phyloP scores from a whole-genome alignment of 2,888 invertebrate genomes.

The Drosophila setosimentum region DNA sequence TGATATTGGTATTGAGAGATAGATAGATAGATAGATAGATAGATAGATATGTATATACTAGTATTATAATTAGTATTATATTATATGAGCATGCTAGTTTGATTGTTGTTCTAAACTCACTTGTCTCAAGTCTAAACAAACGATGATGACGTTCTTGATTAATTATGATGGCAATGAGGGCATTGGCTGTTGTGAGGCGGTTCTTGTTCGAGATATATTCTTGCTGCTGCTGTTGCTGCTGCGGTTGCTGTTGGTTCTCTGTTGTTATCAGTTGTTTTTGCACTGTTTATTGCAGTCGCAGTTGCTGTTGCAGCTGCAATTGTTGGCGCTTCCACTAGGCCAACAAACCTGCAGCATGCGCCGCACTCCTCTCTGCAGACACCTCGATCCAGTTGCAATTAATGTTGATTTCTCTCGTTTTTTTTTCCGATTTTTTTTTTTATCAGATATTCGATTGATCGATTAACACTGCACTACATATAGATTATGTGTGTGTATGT shows the following conservation, averaged over 20 bases:
- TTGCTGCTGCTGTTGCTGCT: constrained; percentile 37
- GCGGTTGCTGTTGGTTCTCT: constrained; percentile 1
- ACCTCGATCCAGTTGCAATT: constrained; percentile 34
- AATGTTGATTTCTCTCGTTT: constrained; percentile 38
- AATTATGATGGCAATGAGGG: constrained; percentile 78
- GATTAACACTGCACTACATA: constrained; percentile 56
- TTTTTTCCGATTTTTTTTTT: constrained; percentile 13
- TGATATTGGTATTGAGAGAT: neutral
- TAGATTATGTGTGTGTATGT: constrained; percentile 20
- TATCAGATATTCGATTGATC: constrained; percentile 28
- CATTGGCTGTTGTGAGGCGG: constrained; percentile 76
- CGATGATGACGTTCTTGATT: constrained; percentile 76
- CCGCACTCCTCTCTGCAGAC: constrained; percentile 47
- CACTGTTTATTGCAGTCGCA: constrained; percentile 23
- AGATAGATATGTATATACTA: neutral
- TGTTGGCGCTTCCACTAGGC: constrained; percentile 44
- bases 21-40: neutral
- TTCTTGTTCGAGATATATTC: constrained; percentile 42
- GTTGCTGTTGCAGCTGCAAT: constrained; percentile 22
- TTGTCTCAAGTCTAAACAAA: constrained; percentile 80
- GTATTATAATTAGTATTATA: constrained; percentile 1
- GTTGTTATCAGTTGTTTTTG: neutral
- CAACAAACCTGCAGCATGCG: constrained; percentile 63
- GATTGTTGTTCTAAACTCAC: constrained; percentile 66
- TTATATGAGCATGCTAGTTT: constrained; percentile 46